Percentiles rank a stretch among this genome's conserved stretches.
phyloP scores from a whole-genome alignment of 92 coral and sea anemone species.

The Diadumene lineata region DNA sequence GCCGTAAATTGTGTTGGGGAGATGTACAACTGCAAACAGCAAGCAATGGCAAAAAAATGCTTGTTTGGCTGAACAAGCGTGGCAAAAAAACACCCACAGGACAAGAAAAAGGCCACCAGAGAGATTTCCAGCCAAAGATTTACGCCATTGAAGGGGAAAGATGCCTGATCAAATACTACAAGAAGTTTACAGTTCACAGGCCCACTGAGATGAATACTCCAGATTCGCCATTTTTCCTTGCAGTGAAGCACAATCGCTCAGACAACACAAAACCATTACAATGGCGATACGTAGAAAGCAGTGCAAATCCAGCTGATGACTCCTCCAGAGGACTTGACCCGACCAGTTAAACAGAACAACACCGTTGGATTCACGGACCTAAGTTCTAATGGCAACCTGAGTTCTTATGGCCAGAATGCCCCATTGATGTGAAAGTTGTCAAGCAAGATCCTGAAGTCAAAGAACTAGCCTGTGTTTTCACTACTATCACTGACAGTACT shows the following conservation, averaged over 20 bases:
- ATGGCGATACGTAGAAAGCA: no score
- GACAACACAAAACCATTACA: no score
- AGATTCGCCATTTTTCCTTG: conserved; percentile 62
- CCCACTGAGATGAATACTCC: conserved; percentile 47
- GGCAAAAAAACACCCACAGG: conserved; percentile 38
- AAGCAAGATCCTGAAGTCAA: no score
- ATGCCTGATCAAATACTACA: conserved; percentile 46
- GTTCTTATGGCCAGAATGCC: no score
- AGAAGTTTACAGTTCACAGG: conserved; percentile 48
- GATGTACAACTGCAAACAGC: conserved; percentile 26
- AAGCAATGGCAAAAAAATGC: conserved; percentile 8
- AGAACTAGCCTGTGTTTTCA: no score
- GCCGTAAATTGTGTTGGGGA: conserved; percentile 34
- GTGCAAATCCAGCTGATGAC: no score
- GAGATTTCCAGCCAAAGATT: conserved; percentile 36
- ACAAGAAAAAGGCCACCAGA: conserved; percentile 27
- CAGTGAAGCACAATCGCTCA: conserved; percentile 43
- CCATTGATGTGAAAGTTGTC: no score
- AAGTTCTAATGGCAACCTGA: no score
- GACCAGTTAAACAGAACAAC: no score
- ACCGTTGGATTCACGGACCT: no score
- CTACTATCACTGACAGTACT: no score
- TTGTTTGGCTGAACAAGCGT: conserved; percentile 25
- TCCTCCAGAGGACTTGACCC: no score
- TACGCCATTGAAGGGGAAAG: conserved; percentile 20